Evolutionary conservation across 2,113 vertebrate species (phyloP).

Genomic region (Podarcis cretensis): DNA sequence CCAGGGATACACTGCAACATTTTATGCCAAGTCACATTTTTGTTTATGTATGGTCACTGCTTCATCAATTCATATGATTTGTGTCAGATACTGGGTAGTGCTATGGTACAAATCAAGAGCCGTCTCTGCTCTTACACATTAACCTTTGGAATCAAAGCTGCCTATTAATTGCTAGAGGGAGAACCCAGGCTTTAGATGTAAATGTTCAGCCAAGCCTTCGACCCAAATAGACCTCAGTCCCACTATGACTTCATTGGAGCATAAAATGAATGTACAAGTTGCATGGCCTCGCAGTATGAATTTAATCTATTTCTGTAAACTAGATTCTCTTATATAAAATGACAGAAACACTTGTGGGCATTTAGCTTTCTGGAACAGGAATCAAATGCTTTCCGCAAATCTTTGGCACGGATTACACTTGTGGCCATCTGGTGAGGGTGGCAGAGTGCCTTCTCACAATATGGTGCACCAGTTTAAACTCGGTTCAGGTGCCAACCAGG

Average conservation of each 20-base stretch:
- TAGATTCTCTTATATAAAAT: slow-evolving; percentile 25
- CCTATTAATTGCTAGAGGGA: not conserved
- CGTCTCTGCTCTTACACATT: not conserved
- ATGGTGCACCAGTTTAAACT: slow-evolving; percentile 68
- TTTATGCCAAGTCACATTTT: not conserved
- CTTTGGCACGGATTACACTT: slow-evolving; percentile 58
- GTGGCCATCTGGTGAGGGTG: slow-evolving; percentile 72
- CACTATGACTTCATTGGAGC: not conserved
- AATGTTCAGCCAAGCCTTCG: slow-evolving; percentile 19
- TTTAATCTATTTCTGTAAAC: slow-evolving; percentile 6
- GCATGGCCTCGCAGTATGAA: slow-evolving; percentile 24
- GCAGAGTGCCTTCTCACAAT: slow-evolving; percentile 71
- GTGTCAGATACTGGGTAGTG: not conserved
- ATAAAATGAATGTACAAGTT: slow-evolving; percentile 2
- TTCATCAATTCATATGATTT: not conserved
- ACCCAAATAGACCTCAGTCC: slow-evolving; percentile 16
- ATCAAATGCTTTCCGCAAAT: slow-evolving; percentile 48
- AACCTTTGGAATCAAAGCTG: not conserved
- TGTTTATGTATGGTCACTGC: not conserved
- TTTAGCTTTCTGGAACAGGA: slow-evolving; percentile 35
- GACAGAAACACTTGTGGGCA: slow-evolving; percentile 31
- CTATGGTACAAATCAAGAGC: not conserved
- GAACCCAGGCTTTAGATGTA: slow-evolving; percentile 3
- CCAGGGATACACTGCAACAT: not conserved
- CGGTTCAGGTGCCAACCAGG: slow-evolving; percentile 61